These are phyloP conservation scores for Neoascia interrupta DNA, from an alignment of 2,888 invertebrate species.

Conservation along the genomic window DNA sequence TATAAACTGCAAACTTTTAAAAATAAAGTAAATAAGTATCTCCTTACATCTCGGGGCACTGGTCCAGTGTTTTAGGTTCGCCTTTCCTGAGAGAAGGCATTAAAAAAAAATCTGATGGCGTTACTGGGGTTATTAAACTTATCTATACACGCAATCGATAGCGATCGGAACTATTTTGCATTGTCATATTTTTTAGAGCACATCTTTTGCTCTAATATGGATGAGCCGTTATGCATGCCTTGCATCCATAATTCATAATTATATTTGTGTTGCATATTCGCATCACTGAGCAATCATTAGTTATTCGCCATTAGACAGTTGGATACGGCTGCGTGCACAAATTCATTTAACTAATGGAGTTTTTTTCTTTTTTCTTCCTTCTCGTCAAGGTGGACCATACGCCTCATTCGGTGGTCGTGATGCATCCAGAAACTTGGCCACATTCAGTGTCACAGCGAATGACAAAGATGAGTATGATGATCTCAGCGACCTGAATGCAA, in stretches of 20 bases:
- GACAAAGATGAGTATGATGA: conserved; percentile 95
- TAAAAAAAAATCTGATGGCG: too few species aligned
- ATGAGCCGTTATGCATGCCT: too few species aligned
- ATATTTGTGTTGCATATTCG: conserved; percentile 5
- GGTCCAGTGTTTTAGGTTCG: too few species aligned
- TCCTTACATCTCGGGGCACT: too few species aligned
- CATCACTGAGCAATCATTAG: conserved; percentile 41
- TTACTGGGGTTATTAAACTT: too few species aligned
- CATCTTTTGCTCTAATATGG: too few species aligned
- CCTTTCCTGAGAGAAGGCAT: too few species aligned
- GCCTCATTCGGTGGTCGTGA: conserved; percentile 96
- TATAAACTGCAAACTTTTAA: too few species aligned
- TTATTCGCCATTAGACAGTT: conserved; percentile 1
- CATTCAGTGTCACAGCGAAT: conserved; percentile 90
- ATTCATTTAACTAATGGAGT: conserved; percentile 1
- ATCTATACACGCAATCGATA: too few species aligned
- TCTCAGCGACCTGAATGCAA: conserved; percentile 93
- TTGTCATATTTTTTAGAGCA: too few species aligned
- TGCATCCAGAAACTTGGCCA: conserved; percentile 96
- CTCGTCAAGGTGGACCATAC: conserved; percentile 93
- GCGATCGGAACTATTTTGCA: too few species aligned
- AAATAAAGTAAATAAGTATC: too few species aligned
- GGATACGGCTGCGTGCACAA: conserved; percentile 7
- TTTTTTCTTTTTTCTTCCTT: conserved; percentile 16
- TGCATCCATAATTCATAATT: background rate